These are phyloP conservation scores for Scatophagus argus DNA, from an alignment of 2,113 vertebrate genomes.

Conservation along the genomic window DNA sequence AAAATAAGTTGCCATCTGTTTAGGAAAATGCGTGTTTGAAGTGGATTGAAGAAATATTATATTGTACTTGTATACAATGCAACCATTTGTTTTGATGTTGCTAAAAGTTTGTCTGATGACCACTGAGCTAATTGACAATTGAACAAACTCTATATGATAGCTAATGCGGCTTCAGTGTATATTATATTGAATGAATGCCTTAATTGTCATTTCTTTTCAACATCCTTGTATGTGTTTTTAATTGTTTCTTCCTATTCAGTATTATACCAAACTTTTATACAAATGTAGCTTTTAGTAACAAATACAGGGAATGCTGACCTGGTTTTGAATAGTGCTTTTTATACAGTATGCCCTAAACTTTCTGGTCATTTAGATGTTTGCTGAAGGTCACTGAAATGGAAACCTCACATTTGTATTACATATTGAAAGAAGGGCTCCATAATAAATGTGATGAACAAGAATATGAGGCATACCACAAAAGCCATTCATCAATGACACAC, in stretches of 20 bases:
- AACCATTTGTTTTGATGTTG: not conserved
- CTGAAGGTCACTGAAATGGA: not conserved
- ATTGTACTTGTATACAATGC: not conserved
- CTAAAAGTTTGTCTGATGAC: not conserved
- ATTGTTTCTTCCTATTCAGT: not conserved
- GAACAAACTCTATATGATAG: not conserved
- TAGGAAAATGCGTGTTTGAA: not conserved
- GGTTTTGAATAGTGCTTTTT: not conserved
- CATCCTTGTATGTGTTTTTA: not conserved
- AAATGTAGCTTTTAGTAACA: not conserved
- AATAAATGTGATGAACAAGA: constrained; percentile 26
- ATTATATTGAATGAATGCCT: too few relatives aligned
- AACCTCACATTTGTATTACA: constrained; percentile 2
- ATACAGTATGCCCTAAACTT: not conserved
- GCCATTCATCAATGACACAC: constrained; percentile 41
- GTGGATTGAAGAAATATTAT: not conserved
- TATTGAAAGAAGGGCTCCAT: not conserved
- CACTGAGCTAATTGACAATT: not conserved
- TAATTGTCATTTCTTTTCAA: too few relatives aligned
- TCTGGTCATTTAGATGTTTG: not conserved
- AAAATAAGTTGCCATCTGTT: not conserved
- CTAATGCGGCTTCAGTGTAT: not conserved
- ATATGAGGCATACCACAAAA: constrained; percentile 26
- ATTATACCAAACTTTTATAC: not conserved
- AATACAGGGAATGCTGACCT: not conserved